Percentiles rank a stretch among this genome's conserved stretches.
These are phyloP conservation scores for Symphodus melops DNA, from an alignment of 2,113 vertebrate species.

Conservation along the genomic window DNA sequence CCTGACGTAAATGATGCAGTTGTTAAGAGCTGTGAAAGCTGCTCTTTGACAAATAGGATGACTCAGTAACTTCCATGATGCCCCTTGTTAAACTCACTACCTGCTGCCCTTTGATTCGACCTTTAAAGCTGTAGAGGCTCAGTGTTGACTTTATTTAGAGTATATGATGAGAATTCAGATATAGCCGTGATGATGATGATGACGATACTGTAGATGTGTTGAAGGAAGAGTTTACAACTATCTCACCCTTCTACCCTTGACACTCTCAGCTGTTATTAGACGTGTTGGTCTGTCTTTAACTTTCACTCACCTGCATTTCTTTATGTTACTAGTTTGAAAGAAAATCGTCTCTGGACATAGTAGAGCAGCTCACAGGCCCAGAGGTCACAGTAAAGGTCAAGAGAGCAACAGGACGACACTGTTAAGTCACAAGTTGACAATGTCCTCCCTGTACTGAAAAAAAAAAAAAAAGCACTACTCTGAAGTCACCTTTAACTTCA, in stretches of 20 bases:
- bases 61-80: constrained; percentile 54
- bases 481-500: constrained; percentile 4
- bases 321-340: constrained; percentile 1
- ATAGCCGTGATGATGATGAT: not conserved
- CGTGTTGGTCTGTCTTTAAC: constrained; percentile 10
- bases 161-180: not conserved
- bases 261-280: not conserved
- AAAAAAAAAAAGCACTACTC: not conserved
- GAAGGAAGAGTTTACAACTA: not conserved
- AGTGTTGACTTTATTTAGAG: not conserved
- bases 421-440: not conserved
- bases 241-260: too few relatives aligned
- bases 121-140: constrained; percentile 18
- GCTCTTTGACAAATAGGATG: constrained; percentile 67
- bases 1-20: constrained; percentile 63
- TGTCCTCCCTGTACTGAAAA: constrained; percentile 12
- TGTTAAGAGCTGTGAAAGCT: constrained; percentile 68
- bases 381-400: constrained; percentile 41
- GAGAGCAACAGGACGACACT: not conserved
- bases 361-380: constrained; percentile 2
- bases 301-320: constrained; percentile 5
- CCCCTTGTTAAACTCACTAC: constrained; percentile 38
- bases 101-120: constrained; percentile 10
- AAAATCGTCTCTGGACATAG: not conserved
- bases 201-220: not conserved